Conservation (phyloP, 2,797 vertebrate species). For the Trachops cirrhosus region DNA sequence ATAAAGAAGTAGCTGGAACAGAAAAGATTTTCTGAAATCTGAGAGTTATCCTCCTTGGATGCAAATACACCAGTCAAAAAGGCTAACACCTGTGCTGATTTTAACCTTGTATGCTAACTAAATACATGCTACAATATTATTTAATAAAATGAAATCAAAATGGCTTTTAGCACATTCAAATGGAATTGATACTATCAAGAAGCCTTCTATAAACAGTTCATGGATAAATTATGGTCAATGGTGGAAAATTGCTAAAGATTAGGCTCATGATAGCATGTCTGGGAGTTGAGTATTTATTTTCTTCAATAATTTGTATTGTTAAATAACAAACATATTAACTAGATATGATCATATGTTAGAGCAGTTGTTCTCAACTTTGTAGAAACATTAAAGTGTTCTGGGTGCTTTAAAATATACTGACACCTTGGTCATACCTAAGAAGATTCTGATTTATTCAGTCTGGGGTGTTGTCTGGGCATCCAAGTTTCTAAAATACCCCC, state of each 20-base stretch:
- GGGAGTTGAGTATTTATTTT: neutral
- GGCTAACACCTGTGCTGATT: constrained; percentile 65
- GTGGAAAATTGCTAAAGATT: neutral
- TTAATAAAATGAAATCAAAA: constrained; percentile 68
- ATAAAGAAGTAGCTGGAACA: constrained; percentile 37
- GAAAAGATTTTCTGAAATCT: constrained; percentile 49
- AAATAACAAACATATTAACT: neutral
- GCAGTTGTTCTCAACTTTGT: neutral
- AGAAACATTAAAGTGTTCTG: neutral
- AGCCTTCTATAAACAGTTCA: constrained; percentile 60
- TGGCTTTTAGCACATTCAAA: constrained; percentile 70
- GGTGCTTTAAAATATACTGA: neutral
- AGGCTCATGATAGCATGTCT: neutral
- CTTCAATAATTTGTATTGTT: neutral
- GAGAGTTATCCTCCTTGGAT: neutral
- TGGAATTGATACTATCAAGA: constrained; percentile 60
- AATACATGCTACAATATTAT: constrained; percentile 56
- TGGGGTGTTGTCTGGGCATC: neutral
- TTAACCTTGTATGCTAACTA: constrained; percentile 66
- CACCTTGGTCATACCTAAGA: neutral
- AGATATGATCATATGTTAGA: neutral
- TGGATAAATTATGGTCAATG: neutral
- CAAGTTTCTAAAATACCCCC: neutral
- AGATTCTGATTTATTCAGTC: constrained; percentile 11
- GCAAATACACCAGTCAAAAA: constrained; percentile 62